Evolutionary conservation across 2,113 vertebrate genomes (phyloP).

Genomic region (Guaruba guarouba): DNA sequence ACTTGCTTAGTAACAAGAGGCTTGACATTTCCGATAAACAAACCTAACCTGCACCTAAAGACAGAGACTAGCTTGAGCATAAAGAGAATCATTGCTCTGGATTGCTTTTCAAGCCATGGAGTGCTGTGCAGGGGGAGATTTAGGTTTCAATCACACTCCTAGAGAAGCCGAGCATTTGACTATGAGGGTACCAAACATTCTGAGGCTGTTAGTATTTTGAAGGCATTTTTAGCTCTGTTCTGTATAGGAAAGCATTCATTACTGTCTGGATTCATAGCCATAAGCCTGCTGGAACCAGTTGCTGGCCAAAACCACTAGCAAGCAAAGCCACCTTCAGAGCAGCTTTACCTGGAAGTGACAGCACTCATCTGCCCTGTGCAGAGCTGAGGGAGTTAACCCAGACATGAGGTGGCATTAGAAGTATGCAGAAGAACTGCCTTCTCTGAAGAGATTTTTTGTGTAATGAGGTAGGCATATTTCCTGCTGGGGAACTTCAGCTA

Average conservation of each 20-base stretch:
- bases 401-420: not conserved
- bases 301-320: rapidly evolving
- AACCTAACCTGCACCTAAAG: not conserved
- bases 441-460: not conserved
- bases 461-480: not conserved
- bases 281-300: not conserved
- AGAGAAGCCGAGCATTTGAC: not conserved
- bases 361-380: not conserved
- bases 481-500: not conserved
- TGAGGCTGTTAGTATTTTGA: not conserved
- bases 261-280: not conserved
- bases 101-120: not conserved
- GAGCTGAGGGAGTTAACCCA: not conserved
- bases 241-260: not conserved
- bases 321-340: not conserved
- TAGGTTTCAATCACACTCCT: not conserved
- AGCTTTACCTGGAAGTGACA: not conserved
- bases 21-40: not conserved
- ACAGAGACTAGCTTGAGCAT: not conserved
- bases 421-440: not conserved
- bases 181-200: rapidly evolving
- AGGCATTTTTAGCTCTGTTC: not conserved
- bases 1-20: not conserved
- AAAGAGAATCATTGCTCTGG: not conserved
- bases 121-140: not conserved